phyloP scores from a whole-genome alignment of 1,140 invertebrate genomes.

The Eriosoma lanigerum region DNA sequence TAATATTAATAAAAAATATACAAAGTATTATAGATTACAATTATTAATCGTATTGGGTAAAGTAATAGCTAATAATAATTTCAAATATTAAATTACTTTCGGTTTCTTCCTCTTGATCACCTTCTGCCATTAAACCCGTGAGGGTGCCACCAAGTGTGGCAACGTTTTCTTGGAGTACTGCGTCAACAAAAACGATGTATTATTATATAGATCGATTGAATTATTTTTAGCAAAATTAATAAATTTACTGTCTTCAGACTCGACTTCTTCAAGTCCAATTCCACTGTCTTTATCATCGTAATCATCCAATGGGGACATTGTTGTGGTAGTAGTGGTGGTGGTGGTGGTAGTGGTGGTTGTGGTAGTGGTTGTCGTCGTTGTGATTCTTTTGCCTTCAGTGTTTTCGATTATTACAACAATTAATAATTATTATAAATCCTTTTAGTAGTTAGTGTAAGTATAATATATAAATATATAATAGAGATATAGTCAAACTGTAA shows the following conservation, averaged over 20 bases:
- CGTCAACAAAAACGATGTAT: background rate
- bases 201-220: background rate
- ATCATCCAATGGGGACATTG: background rate
- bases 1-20: too few relatives aligned
- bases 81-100: conserved; percentile 54
- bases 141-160: conserved; percentile 52
- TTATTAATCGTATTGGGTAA: too few relatives aligned
- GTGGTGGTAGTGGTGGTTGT: conserved; percentile 22
- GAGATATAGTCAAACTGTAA: background rate
- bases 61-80: too few relatives aligned
- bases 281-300: conserved; percentile 19
- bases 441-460: too few relatives aligned
- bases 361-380: conserved; percentile 8
- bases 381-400: background rate
- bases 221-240: background rate
- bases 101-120: conserved; percentile 54
- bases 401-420: background rate
- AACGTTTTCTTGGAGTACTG: conserved; percentile 55
- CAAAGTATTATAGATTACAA: too few relatives aligned
- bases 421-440: background rate
- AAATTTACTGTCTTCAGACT: conserved; percentile 35
- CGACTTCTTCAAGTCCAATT: conserved; percentile 32
- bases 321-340: background rate
- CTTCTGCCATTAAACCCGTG: conserved; percentile 49
- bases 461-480: conserved; percentile 4